Evolutionary conservation across 2,888 invertebrate genomes (phyloP).

Genomic region (Bellardia pandia): DNA sequence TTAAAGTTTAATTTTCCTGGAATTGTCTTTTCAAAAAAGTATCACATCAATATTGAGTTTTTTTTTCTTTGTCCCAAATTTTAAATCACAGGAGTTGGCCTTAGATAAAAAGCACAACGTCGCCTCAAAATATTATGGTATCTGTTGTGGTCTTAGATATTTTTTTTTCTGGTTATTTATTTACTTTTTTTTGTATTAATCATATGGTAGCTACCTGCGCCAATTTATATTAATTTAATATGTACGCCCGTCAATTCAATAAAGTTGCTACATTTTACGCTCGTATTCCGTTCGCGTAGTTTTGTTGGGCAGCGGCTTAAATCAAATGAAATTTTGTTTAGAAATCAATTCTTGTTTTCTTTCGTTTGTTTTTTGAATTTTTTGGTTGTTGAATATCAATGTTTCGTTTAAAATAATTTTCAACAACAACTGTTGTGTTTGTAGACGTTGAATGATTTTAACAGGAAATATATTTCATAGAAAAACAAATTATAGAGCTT

Average conservation of each 20-base stretch:
- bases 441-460: constrained; percentile 64
- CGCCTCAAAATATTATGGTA: constrained; percentile 45
- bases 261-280: constrained; percentile 83
- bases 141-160: constrained; percentile 22
- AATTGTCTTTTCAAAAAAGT: constrained; percentile 59
- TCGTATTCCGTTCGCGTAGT: constrained; percentile 63
- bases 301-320: constrained; percentile 77
- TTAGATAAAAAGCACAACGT: constrained; percentile 12
- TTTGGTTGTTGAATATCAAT: constrained; percentile 60
- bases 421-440: constrained; percentile 48
- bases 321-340: constrained; percentile 80
- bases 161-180: constrained; percentile 16
- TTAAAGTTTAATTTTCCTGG: constrained; percentile 49
- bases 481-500: constrained; percentile 71
- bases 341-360: constrained; percentile 70
- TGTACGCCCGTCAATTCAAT: constrained; percentile 82
- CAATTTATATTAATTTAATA: constrained; percentile 81
- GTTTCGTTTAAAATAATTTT: constrained; percentile 36
- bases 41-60: constrained; percentile 52
- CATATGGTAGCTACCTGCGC: constrained; percentile 76
- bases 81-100: constrained; percentile 42
- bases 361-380: neutral
- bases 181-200: constrained; percentile 52
- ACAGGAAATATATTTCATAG: constrained; percentile 75
- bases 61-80: constrained; percentile 8